A percentile compares a stretch with the other conserved stretches of the same genome.
Conservation (phyloP, 35 echinoderm and acorn worm species). For the Heliocidaris erythrogramma region DNA sequence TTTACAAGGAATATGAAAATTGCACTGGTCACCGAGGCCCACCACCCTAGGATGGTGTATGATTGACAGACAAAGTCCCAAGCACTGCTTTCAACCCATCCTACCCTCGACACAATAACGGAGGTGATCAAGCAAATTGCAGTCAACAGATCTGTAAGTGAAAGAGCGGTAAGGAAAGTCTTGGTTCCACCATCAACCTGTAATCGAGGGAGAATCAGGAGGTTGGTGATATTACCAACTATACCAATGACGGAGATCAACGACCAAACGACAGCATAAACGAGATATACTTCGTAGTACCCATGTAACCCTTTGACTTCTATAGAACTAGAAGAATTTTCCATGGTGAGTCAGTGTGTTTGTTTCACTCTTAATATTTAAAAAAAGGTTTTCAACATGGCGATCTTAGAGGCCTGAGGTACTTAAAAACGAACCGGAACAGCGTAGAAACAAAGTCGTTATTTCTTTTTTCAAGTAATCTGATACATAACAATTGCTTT, state of each 20-base stretch:
- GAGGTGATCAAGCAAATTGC: background rate
- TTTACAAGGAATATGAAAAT: background rate
- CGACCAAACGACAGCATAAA: background rate
- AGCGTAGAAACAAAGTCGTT: too few species aligned
- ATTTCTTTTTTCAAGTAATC: too few species aligned
- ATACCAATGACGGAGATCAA: background rate
- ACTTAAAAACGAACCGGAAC: too few species aligned
- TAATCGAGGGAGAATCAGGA: background rate
- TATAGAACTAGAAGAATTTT: background rate
- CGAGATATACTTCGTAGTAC: background rate
- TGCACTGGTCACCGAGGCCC: background rate
- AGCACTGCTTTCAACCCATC: background rate
- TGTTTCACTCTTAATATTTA: background rate
- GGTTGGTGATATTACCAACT: background rate
- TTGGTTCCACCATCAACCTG: background rate
- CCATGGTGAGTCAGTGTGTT: background rate
- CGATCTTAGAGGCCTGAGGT: too few species aligned
- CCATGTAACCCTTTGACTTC: background rate
- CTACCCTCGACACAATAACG: background rate
- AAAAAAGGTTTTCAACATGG: too few species aligned
- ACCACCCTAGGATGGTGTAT: background rate
- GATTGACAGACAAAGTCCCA: background rate
- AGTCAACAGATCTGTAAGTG: background rate
- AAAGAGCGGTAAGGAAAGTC: background rate
- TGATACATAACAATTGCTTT: too few species aligned